Conservation (phyloP, 1,140 invertebrate species). For the Aphaenogaster ashmeadi region DNA sequence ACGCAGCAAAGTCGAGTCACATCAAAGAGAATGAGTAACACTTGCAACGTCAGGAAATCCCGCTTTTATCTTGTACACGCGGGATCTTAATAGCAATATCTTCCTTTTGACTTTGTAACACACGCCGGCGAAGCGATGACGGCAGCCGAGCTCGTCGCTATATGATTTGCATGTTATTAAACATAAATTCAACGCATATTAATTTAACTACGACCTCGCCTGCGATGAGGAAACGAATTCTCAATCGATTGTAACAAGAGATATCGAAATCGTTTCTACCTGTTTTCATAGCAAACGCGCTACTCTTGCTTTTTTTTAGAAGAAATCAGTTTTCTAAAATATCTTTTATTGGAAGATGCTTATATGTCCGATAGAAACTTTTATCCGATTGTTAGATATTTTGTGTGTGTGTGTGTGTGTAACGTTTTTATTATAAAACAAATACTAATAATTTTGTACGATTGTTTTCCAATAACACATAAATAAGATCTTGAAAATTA, state of each 20-base stretch:
- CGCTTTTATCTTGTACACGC: constrained; percentile 26
- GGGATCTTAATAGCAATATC: constrained; percentile 32
- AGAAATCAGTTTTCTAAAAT: background rate
- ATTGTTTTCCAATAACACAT: background rate
- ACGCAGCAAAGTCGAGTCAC: constrained; percentile 18
- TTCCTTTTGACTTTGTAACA: constrained; percentile 40
- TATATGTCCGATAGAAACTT: background rate
- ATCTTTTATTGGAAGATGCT: background rate
- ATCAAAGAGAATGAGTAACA: constrained; percentile 54
- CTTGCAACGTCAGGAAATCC: constrained; percentile 39
- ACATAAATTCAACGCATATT: constrained; percentile 44
- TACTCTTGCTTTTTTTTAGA: background rate
- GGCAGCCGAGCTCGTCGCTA: constrained; percentile 27
- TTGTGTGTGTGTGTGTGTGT: too few species aligned
- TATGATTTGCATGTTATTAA: constrained; percentile 64
- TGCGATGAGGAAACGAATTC: constrained; percentile 17
- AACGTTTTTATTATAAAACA: background rate
- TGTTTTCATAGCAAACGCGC: background rate
- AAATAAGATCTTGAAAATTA: background rate
- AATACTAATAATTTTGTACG: background rate
- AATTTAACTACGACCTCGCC: constrained; percentile 2
- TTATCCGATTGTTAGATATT: background rate
- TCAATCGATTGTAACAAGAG: background rate
- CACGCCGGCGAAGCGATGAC: constrained; percentile 65
- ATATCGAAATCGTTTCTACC: background rate